phyloP scores from a whole-genome alignment of 2,113 vertebrate species.

The Malurus cyaneus region DNA sequence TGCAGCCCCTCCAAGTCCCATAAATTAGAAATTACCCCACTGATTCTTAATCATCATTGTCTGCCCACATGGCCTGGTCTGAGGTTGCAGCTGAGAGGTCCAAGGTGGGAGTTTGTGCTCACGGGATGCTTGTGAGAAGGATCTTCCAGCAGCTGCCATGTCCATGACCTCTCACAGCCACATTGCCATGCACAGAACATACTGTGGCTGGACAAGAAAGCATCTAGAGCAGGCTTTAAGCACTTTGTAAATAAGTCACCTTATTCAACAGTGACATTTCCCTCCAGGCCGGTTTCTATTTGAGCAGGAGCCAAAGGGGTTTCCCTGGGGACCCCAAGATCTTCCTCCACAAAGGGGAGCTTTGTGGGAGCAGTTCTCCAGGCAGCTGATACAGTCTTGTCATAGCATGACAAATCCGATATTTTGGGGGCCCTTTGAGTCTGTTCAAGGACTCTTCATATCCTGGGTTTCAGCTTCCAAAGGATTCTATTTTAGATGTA shows the following conservation, averaged over 20 bases:
- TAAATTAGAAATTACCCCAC: not conserved
- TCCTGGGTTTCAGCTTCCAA: not conserved
- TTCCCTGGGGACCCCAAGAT: not conserved
- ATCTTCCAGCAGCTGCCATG: not conserved
- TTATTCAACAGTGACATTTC: rapidly evolving
- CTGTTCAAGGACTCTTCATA: not conserved
- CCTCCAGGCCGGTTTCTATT: not conserved
- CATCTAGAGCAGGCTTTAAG: not conserved
- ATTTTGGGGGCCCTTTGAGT: not conserved
- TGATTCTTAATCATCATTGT: not conserved
- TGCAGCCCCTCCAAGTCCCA: not conserved
- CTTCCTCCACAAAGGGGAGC: not conserved
- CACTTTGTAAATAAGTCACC: not conserved
- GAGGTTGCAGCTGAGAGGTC: not conserved
- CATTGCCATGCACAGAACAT: not conserved
- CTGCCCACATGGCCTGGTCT: not conserved
- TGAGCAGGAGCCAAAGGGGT: not conserved
- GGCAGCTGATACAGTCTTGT: not conserved
- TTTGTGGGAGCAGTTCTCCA: not conserved
- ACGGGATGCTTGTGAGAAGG: not conserved
- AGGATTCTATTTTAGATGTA: not conserved
- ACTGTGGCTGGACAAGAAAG: not conserved
- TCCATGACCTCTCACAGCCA: not conserved
- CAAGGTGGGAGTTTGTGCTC: not conserved
- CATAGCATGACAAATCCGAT: not conserved